Conservation (phyloP, 2,113 vertebrate genomes). For the Macaca nemestrina region DNA sequence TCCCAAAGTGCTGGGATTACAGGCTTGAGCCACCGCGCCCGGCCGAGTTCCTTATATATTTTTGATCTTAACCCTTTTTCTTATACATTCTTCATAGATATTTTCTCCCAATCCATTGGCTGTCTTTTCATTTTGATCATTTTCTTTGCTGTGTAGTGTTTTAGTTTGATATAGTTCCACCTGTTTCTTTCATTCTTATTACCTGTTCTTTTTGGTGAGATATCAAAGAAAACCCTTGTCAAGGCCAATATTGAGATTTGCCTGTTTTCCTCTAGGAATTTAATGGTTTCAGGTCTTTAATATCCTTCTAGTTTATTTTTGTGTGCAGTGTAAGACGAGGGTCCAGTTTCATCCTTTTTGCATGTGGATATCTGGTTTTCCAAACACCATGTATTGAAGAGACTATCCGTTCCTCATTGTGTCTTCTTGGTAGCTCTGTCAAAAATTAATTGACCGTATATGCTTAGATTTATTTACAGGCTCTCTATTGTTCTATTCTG, state of each 20-base stretch:
- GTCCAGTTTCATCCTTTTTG: not conserved
- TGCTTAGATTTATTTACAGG: not conserved
- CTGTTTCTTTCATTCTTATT: no score
- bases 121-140: not conserved
- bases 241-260: not conserved
- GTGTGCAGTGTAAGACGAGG: not conserved
- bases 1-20: no score
- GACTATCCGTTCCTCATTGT: no score
- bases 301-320: not conserved
- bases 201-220: not conserved
- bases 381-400: not conserved
- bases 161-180: not conserved
- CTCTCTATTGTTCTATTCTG: not conserved
- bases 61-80: not conserved
- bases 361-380: not conserved
- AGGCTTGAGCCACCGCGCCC: no score
- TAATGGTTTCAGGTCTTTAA: not conserved
- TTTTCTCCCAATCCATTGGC: not conserved
- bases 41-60: not conserved
- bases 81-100: not conserved
- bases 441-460: not conserved
- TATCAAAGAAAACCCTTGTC: not conserved
- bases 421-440: not conserved
- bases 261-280: not conserved
- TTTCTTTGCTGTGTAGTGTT: not conserved